Conservation (phyloP, 2,113 vertebrate species). For the Osmerus mordax region DNA sequence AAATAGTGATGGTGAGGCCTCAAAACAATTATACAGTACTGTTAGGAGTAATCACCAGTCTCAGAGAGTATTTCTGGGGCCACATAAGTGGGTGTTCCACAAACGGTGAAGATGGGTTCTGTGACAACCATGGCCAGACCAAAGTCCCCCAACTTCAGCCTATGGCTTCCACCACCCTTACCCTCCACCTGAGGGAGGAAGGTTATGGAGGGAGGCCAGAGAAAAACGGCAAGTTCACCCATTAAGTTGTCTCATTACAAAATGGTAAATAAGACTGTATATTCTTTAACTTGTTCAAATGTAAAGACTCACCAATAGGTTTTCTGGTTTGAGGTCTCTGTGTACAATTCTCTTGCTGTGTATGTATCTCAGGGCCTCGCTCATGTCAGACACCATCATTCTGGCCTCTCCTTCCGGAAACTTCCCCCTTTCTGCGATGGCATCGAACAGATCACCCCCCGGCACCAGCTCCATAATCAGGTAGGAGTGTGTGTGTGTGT, state of each 20-base stretch:
- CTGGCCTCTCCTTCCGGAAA: conserved; percentile 85
- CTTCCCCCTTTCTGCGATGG: conserved; percentile 84
- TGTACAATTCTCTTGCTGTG: conserved; percentile 90
- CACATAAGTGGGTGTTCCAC: conserved; percentile 95
- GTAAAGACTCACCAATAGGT: conserved; percentile 84
- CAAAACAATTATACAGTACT: neutral
- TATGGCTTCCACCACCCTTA: conserved; percentile 77
- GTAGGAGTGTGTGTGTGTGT: conserved; percentile 83
- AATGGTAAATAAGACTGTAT: neutral
- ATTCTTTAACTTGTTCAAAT: too few relatives aligned
- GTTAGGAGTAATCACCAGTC: conserved; percentile 74
- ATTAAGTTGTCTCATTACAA: neutral
- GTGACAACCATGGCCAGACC: conserved; percentile 93
- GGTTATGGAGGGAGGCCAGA: neutral
- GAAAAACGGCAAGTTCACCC: neutral
- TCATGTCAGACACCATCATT: conserved; percentile 85
- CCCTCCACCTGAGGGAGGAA: conserved; percentile 77
- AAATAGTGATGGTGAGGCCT: neutral
- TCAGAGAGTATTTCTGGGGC: conserved; percentile 96
- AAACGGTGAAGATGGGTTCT: conserved; percentile 95
- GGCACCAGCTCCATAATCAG: conserved; percentile 89
- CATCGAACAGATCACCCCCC: conserved; percentile 94
- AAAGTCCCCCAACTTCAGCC: conserved; percentile 93
- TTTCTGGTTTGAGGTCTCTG: conserved; percentile 95
- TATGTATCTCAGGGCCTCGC: conserved; percentile 87